phyloP scores from a whole-genome alignment of 2,888 invertebrate species.

The Icerya purchasi region DNA sequence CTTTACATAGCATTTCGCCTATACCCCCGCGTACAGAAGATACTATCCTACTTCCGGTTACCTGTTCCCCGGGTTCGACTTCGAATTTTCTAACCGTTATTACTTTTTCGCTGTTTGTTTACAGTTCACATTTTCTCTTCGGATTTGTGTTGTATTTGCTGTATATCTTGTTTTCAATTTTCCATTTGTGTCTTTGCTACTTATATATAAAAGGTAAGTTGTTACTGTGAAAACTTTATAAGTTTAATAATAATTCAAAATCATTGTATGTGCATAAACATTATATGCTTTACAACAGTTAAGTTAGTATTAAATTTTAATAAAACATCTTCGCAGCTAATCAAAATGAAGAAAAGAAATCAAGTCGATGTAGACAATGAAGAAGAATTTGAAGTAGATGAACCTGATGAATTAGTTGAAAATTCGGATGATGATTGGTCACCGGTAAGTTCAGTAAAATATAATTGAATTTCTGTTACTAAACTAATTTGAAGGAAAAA shows the following conservation, averaged over 20 bases:
- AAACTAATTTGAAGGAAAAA: too few species aligned
- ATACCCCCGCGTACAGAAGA: too few species aligned
- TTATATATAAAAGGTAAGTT: not conserved
- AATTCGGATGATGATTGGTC: slow-evolving; percentile 28
- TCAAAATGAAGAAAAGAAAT: slow-evolving; percentile 9
- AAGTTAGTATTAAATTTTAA: too few species aligned
- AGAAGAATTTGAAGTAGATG: slow-evolving; percentile 23
- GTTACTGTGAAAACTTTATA: too few species aligned
- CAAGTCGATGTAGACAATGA: slow-evolving; percentile 3
- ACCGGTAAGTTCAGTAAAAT: slow-evolving; percentile 24
- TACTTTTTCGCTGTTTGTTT: not conserved
- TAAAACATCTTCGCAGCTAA: not conserved
- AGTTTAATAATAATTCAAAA: too few species aligned
- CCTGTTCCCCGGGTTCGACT: not conserved
- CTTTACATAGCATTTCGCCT: too few species aligned
- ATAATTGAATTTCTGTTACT: too few species aligned
- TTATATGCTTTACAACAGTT: too few species aligned
- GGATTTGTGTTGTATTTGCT: not conserved
- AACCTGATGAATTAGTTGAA: slow-evolving; percentile 28
- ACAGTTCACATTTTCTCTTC: not conserved
- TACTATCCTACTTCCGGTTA: not conserved
- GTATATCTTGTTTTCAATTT: not conserved
- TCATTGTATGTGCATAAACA: too few species aligned
- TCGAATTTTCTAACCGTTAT: not conserved
- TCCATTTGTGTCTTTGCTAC: not conserved